These are phyloP conservation scores for Urocitellus parryii DNA, from an alignment of 2,113 vertebrate species.

Conservation along the genomic window DNA sequence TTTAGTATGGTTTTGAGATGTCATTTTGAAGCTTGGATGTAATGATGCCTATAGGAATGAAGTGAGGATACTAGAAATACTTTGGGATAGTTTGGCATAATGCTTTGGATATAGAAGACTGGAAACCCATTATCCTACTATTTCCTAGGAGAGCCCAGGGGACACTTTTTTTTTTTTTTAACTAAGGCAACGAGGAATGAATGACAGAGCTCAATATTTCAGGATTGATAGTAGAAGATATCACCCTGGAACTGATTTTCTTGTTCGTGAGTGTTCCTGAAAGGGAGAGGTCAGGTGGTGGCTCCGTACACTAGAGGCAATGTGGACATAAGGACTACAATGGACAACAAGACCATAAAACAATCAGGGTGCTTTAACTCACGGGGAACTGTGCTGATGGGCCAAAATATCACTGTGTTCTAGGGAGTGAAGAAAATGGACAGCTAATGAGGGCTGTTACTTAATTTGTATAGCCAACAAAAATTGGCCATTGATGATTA, in stretches of 20 bases:
- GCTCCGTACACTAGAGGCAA: neutral
- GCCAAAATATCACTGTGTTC: neutral
- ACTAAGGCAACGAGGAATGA: neutral
- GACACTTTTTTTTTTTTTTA: neutral
- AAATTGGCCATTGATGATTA: neutral
- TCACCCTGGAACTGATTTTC: neutral
- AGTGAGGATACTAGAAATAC: neutral
- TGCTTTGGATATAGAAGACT: neutral
- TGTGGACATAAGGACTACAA: neutral
- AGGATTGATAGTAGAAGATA: neutral
- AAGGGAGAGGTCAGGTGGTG: neutral
- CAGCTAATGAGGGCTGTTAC: too few species aligned
- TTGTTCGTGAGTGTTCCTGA: neutral
- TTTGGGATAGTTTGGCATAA: neutral
- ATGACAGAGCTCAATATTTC: neutral
- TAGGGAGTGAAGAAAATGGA: neutral
- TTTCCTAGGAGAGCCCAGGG: neutral
- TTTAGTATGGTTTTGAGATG: neutral
- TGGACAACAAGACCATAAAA: neutral
- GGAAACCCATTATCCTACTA: neutral
- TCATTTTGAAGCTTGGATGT: neutral
- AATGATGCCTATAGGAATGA: neutral
- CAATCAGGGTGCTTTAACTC: too few species aligned
- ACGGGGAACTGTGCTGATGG: neutral
- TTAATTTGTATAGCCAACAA: neutral